phyloP scores from a whole-genome alignment of 2,113 vertebrate genomes.

The Sylvilagus bachmani region DNA sequence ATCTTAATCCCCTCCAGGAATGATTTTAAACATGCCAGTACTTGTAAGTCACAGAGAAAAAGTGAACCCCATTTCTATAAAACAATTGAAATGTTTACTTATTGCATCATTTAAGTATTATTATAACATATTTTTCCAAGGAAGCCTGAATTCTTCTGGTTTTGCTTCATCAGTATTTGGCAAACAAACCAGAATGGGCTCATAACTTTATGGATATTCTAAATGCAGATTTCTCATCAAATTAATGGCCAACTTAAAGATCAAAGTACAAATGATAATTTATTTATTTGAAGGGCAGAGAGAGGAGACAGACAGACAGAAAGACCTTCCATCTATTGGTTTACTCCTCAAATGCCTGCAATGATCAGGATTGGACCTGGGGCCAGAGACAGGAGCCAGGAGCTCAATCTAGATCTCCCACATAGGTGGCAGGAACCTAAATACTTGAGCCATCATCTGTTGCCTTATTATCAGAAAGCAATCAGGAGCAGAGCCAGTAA shows the following conservation, averaged over 20 bases:
- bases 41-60: conserved; percentile 24
- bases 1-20: too few relatives aligned
- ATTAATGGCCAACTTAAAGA: neutral
- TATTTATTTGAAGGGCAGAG: too few relatives aligned
- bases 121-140: neutral
- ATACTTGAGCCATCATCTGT: too few relatives aligned
- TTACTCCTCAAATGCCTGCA: too few relatives aligned
- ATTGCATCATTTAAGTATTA: neutral
- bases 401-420: too few relatives aligned
- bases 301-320: too few relatives aligned
- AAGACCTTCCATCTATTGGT: too few relatives aligned
- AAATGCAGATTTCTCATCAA: conserved; percentile 44
- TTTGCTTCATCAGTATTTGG: conserved; percentile 23
- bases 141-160: neutral
- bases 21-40: neutral
- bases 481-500: too few relatives aligned
- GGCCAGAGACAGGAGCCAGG: too few relatives aligned
- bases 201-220: neutral
- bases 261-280: neutral
- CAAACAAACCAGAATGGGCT: neutral
- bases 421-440: too few relatives aligned
- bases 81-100: conserved; percentile 33
- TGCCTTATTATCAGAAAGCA: too few relatives aligned
- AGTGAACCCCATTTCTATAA: neutral
- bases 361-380: too few relatives aligned